These are phyloP conservation scores for Hypsopygia costalis DNA, from an alignment of 2,888 invertebrate species.

Conservation along the genomic window DNA sequence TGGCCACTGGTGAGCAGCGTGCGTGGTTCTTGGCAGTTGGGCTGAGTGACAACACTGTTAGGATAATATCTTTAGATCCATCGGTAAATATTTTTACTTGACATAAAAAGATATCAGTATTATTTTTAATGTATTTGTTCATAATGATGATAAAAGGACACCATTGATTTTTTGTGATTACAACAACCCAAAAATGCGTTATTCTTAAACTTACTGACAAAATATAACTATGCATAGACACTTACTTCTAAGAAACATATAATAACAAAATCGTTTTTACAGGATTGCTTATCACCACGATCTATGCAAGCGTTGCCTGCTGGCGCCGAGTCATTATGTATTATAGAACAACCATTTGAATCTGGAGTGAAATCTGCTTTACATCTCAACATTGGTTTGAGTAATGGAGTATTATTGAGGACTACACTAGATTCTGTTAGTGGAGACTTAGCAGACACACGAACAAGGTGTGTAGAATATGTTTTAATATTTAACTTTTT, in stretches of 20 bases:
- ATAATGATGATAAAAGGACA: conserved; percentile 77
- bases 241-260: background rate
- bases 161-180: conserved; percentile 75
- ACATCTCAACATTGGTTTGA: conserved; percentile 97
- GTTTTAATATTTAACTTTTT: background rate
- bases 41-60: conserved; percentile 96
- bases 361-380: conserved; percentile 86
- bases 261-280: conserved; percentile 16
- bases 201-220: conserved; percentile 62
- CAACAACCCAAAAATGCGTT: conserved; percentile 74
- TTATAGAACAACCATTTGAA: conserved; percentile 90
- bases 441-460: conserved; percentile 97
- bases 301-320: conserved; percentile 98
- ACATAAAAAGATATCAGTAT: no score
- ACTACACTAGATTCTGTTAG: conserved; percentile 97
- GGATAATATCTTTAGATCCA: conserved; percentile 98
- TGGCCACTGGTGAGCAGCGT: conserved; percentile 96
- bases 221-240: background rate
- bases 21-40: conserved; percentile 98
- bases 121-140: no score
- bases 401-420: conserved; percentile 96
- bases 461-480: conserved; percentile 85
- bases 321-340: conserved; percentile 97
- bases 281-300: conserved; percentile 96
- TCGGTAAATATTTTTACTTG: conserved; percentile 84